Conservation (phyloP, 2,888 invertebrate genomes). For the Notodonta dromedarius region DNA sequence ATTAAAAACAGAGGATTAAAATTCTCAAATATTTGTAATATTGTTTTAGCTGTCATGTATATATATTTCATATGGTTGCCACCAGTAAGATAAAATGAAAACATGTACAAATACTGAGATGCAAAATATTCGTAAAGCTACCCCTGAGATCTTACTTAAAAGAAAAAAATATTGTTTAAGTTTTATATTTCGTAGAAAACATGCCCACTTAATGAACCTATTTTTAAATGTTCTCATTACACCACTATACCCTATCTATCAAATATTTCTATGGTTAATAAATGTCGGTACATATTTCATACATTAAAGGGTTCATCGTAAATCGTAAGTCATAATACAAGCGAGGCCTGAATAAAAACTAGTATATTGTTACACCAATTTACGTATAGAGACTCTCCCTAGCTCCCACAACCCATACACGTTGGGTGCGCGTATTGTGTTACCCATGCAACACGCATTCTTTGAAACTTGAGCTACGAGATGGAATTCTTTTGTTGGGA, state of each 20-base stretch:
- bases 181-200: too few relatives aligned
- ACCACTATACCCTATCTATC: slow-evolving; percentile 4
- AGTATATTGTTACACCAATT: slow-evolving; percentile 49
- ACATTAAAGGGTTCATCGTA: slow-evolving; percentile 6
- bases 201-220: too few relatives aligned
- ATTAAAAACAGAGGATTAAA: too few relatives aligned
- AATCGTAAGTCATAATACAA: slow-evolving; percentile 8
- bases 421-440: slow-evolving; percentile 73
- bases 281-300: slow-evolving; percentile 4
- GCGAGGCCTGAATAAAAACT: slow-evolving; percentile 28
- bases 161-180: too few relatives aligned
- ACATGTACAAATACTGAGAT: too few relatives aligned
- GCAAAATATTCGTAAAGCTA: too few relatives aligned
- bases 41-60: too few relatives aligned
- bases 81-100: too few relatives aligned
- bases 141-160: too few relatives aligned
- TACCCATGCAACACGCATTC: slow-evolving; percentile 72
- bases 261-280: neutral
- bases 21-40: too few relatives aligned
- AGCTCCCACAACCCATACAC: slow-evolving; percentile 46
- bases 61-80: too few relatives aligned
- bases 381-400: slow-evolving; percentile 34
- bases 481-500: slow-evolving; percentile 76
- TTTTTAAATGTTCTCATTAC: neutral
- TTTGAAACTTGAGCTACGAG: slow-evolving; percentile 72